Percentiles rank a stretch among this genome's conserved stretches.
Conservation (phyloP, 2,888 invertebrate genomes). For the Chaitophorus viminalis region DNA sequence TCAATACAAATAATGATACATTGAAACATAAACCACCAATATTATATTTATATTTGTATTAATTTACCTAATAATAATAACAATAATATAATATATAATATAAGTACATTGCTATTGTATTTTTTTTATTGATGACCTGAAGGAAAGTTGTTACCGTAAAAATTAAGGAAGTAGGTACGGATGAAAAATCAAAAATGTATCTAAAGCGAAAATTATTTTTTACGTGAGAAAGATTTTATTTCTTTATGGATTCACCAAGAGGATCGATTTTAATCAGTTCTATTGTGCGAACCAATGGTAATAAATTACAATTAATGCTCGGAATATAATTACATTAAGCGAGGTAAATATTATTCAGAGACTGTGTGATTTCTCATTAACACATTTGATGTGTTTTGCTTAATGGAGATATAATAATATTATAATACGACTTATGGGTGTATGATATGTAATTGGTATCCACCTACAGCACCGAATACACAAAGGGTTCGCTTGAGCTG, state of each 20-base stretch:
- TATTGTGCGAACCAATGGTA: not conserved
- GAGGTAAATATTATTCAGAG: not conserved
- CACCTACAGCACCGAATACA: too few species aligned
- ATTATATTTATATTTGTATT: too few species aligned
- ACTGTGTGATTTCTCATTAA: not conserved
- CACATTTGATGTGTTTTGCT: not conserved
- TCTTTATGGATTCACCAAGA: not conserved
- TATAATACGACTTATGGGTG: too few species aligned
- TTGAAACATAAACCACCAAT: too few species aligned
- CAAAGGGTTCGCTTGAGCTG: too few species aligned
- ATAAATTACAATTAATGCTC: not conserved
- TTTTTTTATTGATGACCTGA: too few species aligned
- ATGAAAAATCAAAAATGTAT: not conserved
- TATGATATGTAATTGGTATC: too few species aligned
- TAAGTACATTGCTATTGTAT: too few species aligned
- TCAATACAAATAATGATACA: too few species aligned
- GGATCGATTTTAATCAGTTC: not conserved
- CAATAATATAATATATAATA: too few species aligned
- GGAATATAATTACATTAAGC: not conserved
- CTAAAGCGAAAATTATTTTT: not conserved
- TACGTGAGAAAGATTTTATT: not conserved
- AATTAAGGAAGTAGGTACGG: not conserved
- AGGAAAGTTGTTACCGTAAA: too few species aligned
- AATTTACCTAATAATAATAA: too few species aligned
- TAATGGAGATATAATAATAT: not conserved